These are phyloP conservation scores for Grammomys dolichurus DNA, from an alignment of 2,113 vertebrate genomes.

Conservation along the genomic window DNA sequence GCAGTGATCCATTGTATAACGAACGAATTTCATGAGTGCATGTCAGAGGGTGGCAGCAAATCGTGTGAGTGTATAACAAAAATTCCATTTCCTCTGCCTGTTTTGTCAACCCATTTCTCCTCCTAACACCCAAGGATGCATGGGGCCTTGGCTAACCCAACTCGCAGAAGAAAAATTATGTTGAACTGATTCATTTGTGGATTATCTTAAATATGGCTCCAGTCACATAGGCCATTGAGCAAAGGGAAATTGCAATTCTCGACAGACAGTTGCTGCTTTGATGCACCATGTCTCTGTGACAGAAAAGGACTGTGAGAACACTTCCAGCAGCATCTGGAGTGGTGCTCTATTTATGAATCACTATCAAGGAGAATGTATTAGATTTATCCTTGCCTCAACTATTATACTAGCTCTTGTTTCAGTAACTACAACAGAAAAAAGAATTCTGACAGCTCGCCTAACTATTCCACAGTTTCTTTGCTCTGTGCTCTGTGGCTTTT, in stretches of 20 bases:
- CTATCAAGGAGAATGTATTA: not conserved
- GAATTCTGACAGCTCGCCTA: not conserved
- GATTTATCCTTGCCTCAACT: not conserved
- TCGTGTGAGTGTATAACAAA: not conserved
- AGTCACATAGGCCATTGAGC: not conserved
- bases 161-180: not conserved
- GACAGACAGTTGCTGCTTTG: not conserved
- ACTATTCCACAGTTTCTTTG: not conserved
- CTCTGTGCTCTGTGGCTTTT: not conserved
- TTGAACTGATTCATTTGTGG: not conserved
- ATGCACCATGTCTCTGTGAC: not conserved
- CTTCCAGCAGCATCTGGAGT: not conserved
- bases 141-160: not conserved
- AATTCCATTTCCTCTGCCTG: not conserved
- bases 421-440: not conserved
- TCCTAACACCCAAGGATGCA: not conserved
- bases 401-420: not conserved
- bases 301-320: not conserved
- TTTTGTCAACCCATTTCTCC: not conserved
- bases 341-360: not conserved
- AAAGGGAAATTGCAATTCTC: not conserved
- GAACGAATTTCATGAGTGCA: not conserved
- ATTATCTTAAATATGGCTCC: not conserved
- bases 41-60: not conserved
- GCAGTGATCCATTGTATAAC: accelerated